Base-by-base conservation (phyloP, 2,797 vertebrate genomes). In the Phoxinus dragarum region DNA sequence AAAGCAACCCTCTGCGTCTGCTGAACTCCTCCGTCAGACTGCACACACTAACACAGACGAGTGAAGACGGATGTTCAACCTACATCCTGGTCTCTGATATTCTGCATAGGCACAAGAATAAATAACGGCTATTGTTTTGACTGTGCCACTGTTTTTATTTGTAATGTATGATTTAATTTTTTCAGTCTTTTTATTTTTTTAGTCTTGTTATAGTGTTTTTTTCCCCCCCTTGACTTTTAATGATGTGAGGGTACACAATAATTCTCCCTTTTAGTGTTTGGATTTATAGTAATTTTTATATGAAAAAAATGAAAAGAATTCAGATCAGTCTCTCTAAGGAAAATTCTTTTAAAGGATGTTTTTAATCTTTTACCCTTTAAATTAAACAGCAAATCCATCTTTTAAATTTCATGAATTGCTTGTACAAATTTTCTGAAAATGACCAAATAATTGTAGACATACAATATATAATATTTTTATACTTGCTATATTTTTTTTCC, bases 1-100 rank as follows among this genome's bases (percentile, higher is more conserved):
- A 91, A 86, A 38, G 89, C 93, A 36, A 89, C 93, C 84, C 91
- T 94, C 90, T 92, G 93, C 31, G 93, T 92, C 87, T 94, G 91
- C 90, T 94, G 92, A 94, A 83, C 6, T 17, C 71, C 44, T 64
- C 36, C 79, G 42, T 56, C 34, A 23, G 38, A 52, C 44, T 49
- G 42, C 59, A 49, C 36, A 56, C 38, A 23, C 67, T 68, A 8
- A 17, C n/a, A 81, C 21, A 38, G n/a, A 74, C 4, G 7, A 40
- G 10, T 3, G 21, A 27, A 44, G 42, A 47, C 47, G 38, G 44
- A 31, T 5, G 0, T 17, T 61, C 9, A 47, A 12, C 34, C 42
- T 64, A n/a, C 54, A 47, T 38, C 36, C 71, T 69, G 52, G 12
- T 82, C 16, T 86, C 1, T 44, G 78, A 74, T 74, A 76, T 36